Conservation (phyloP, 2,888 invertebrate species). For the Balanococcus diminutus region DNA sequence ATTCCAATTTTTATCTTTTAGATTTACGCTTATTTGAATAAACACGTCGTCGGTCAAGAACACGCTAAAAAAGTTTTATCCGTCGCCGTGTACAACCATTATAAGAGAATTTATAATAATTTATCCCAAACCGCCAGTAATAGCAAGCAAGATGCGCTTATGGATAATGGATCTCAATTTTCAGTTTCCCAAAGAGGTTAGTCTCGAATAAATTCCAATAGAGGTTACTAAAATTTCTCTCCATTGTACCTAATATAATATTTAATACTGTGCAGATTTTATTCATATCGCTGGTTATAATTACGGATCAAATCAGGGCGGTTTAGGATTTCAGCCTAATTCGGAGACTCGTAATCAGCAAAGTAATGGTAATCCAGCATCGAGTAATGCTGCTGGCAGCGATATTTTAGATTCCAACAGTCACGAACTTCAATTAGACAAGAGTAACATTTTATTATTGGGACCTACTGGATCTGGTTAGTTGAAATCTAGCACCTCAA, state of each 20-base stretch:
- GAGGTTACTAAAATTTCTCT: no score
- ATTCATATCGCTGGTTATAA: constrained; percentile 83
- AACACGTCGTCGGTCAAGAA: constrained; percentile 96
- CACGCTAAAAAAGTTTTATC: constrained; percentile 96
- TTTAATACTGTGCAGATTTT: constrained; percentile 76
- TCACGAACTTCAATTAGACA: constrained; percentile 87
- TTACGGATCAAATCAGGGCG: constrained; percentile 65
- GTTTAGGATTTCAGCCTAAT: constrained; percentile 64
- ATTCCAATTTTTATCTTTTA: constrained; percentile 60
- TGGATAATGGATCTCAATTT: constrained; percentile 74
- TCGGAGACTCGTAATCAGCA: constrained; percentile 38
- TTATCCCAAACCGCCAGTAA: constrained; percentile 60
- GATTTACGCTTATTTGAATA: constrained; percentile 95
- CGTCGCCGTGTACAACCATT: constrained; percentile 98
- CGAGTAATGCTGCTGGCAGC: constrained; percentile 59
- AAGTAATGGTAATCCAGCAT: neutral
- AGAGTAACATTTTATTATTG: constrained; percentile 93
- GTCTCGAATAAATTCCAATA: no score
- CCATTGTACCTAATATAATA: no score
- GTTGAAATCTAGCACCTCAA: constrained; percentile 60
- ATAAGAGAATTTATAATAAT: constrained; percentile 81
- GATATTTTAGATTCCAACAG: constrained; percentile 82
- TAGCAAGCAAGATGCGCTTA: constrained; percentile 64
- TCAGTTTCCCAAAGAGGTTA: constrained; percentile 73
- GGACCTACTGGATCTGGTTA: constrained; percentile 95